Evolutionary conservation across 23 tunicate species (phyloP), one percentile per base, ranked within the genome.

Genomic region (Trididemnum clinides): DNA sequence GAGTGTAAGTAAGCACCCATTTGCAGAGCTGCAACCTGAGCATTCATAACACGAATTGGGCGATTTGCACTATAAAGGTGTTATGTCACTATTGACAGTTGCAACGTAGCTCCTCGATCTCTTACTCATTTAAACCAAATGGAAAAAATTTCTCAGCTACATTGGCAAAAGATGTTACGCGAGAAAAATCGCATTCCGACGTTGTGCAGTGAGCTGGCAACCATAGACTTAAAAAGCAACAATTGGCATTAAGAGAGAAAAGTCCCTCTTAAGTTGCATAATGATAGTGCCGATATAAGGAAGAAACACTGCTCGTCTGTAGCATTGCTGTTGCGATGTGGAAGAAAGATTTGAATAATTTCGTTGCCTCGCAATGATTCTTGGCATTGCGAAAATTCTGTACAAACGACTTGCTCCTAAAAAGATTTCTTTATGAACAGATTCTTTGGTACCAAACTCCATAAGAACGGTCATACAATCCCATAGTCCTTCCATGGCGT

Each of bases 351-450:
- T 59, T 59, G 18, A 26, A 59, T 15, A 4, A 59, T 19, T 12
- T 59, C 27, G 69, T 15, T 59, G 69, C 69, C 69, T 59, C 27
- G 69, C 21, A 59, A 26, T 21, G 69, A 59, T 59, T 59, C 69
- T 59, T 21, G 69, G 69, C 6, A 59, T 59, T 21, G 18, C 69
- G 26, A 21, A 12, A 59, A 59, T 21, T 22, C 69, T 26, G 27
- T 21, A 59, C 21, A 26, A 59, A 59, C 26, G 18, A 26, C 69
- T 59, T 59, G 69, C 27, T 59, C 23, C 21, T 59, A 4, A 4
- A 44, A 7, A 44, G 15, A 44, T 7, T 44, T 7, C 54, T 44
- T 44, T n/a, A n/a, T n/a, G n/a, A n/a, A n/a, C n/a, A n/a, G n/a
- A n/a, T n/a, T n/a, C n/a, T n/a, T n/a, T n/a, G n/a, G 10, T 44